Percentiles rank a stretch among this genome's conserved stretches.
Conservation (phyloP, 1,140 invertebrate genomes). For the Agraylea sexmaculata region DNA sequence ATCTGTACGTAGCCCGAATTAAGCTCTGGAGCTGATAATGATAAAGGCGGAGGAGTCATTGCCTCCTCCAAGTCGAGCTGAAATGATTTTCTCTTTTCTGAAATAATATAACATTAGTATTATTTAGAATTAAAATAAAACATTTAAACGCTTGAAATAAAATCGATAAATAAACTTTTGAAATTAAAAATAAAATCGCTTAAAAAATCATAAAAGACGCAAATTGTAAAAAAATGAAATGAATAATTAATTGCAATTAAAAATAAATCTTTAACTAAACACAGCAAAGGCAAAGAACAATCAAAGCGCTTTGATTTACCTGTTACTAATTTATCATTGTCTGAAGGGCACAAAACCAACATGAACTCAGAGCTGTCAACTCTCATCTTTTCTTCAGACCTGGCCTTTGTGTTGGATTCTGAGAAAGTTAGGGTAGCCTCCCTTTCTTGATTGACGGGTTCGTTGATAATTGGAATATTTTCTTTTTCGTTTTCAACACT, state of each 20-base stretch:
- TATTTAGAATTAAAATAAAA: neutral
- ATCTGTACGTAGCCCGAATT: conserved; percentile 38
- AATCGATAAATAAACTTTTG: too few species aligned
- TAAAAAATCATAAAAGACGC: too few species aligned
- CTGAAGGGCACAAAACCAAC: conserved; percentile 63
- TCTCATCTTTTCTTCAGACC: too few species aligned
- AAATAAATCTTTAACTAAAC: conserved; percentile 2
- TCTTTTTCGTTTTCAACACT: conserved; percentile 6
- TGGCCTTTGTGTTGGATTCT: too few species aligned
- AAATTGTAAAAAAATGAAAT: neutral
- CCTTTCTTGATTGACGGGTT: neutral
- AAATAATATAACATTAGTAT: conserved; percentile 20
- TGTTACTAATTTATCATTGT: conserved; percentile 41
- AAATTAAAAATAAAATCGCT: too few species aligned
- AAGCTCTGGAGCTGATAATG: conserved; percentile 65
- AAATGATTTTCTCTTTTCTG: conserved; percentile 46
- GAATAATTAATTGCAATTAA: neutral
- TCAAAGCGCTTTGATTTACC: conserved; percentile 23
- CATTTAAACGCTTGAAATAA: conserved; percentile 3
- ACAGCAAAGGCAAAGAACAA: neutral
- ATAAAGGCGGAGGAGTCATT: conserved; percentile 59
- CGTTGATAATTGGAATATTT: too few species aligned
- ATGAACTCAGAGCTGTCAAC: conserved; percentile 63
- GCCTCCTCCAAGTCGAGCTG: conserved; percentile 48
- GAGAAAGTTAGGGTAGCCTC: conserved; percentile 14